Conservation (phyloP, 2,888 invertebrate species). For the Operophtera brumata region DNA sequence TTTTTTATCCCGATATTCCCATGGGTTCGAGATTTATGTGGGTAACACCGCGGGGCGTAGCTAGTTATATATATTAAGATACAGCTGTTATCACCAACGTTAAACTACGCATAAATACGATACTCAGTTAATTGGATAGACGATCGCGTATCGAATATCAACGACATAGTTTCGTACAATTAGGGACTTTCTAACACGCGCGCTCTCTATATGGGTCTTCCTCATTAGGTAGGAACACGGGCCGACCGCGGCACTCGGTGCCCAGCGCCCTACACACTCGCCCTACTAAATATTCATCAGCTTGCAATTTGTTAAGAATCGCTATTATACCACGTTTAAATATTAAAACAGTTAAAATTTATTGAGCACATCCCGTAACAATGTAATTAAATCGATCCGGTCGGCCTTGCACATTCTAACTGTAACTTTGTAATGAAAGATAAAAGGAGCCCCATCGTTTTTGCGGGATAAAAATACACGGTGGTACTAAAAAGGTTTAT, state of each 20-base stretch:
- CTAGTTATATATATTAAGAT: no score
- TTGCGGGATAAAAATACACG: constrained; percentile 47
- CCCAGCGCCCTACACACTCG: constrained; percentile 43
- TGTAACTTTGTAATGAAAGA: constrained; percentile 41
- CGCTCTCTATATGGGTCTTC: constrained; percentile 61
- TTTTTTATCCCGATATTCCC: no score
- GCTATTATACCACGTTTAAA: constrained; percentile 58
- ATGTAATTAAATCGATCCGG: constrained; percentile 62
- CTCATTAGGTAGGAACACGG: constrained; percentile 69
- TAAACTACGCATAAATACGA: constrained; percentile 37
- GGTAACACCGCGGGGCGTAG: no score
- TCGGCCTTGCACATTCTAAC: constrained; percentile 53
- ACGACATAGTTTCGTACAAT: constrained; percentile 67
- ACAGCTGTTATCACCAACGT: constrained; percentile 30
- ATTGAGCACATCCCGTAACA: constrained; percentile 54
- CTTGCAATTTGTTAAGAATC: constrained; percentile 62
- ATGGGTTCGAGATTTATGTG: no score
- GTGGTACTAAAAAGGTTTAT: constrained; percentile 47
- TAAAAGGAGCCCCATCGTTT: constrained; percentile 31
- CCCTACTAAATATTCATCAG: constrained; percentile 71
- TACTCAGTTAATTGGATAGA: constrained; percentile 58
- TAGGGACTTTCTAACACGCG: constrained; percentile 70
- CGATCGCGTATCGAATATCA: constrained; percentile 63
- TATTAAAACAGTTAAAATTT: constrained; percentile 54
- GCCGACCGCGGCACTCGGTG: constrained; percentile 37